These are phyloP conservation scores for Argyrosomus regius DNA, from an alignment of 2,797 vertebrate species.

Conservation along the genomic window DNA sequence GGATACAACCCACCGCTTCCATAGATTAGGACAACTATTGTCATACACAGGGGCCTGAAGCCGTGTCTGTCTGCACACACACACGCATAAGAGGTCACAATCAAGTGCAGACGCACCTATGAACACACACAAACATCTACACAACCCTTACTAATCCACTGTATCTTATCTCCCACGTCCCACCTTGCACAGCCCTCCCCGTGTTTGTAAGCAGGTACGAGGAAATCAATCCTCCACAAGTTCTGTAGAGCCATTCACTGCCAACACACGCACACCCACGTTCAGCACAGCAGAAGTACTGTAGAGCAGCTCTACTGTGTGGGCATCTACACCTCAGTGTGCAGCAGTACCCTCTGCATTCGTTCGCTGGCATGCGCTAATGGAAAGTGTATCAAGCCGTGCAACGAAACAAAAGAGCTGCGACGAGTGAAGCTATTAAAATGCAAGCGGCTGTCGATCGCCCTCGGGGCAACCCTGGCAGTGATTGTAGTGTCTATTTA, in stretches of 20 bases:
- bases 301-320: conserved; percentile 44
- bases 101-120: conserved; percentile 48
- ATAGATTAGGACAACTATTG: conserved; percentile 57
- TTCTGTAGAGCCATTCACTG: conserved; percentile 11
- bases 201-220: conserved; percentile 41
- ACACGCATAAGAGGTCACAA: conserved; percentile 22
- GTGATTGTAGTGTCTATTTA: conserved; percentile 50
- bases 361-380: conserved; percentile 44
- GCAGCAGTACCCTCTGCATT: conserved; percentile 27
- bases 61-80: conserved; percentile 11
- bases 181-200: background rate
- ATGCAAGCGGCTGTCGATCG: conserved; percentile 55
- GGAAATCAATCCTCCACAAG: conserved; percentile 25
- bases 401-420: conserved; percentile 61
- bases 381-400: conserved; percentile 59
- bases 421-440: conserved; percentile 61
- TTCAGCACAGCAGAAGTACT: conserved; percentile 13
- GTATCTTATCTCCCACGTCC: conserved; percentile 15
- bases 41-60: conserved; percentile 8
- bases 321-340: conserved; percentile 47
- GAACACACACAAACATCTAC: conserved; percentile 15
- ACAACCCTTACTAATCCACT: background rate
- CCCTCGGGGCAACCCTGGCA: conserved; percentile 39
- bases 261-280: conserved; percentile 46
- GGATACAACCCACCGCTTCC: conserved; percentile 60